Evolutionary conservation across 2,113 vertebrate species (phyloP).

Genomic region (Rafetus swinhoei): DNA sequence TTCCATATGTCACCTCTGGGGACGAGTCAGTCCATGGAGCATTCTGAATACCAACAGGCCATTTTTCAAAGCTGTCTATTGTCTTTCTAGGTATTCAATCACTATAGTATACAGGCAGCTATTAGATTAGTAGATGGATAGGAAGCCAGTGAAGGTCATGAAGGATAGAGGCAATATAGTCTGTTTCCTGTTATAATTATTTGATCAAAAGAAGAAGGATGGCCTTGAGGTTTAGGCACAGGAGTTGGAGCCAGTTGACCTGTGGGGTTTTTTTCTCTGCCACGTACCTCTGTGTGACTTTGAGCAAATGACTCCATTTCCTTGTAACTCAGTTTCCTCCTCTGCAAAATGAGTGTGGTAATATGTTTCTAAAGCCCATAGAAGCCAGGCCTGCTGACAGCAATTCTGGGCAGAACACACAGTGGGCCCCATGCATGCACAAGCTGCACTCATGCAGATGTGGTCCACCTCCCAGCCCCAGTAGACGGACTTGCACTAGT

Average conservation of each 20-base stretch:
- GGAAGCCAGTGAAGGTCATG: neutral
- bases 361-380: neutral
- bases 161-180: neutral
- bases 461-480: no score
- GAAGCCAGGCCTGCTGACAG: neutral
- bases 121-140: no score
- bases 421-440: no score
- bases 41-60: no score
- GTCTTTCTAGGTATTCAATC: no score
- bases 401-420: no score
- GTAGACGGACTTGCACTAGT: neutral
- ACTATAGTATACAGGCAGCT: no score
- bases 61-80: no score
- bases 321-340: neutral
- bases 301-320: neutral
- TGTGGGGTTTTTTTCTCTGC: neutral
- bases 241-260: neutral
- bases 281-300: conserved; percentile 10
- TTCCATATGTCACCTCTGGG: no score
- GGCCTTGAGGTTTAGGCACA: neutral
- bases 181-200: neutral
- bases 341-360: neutral
- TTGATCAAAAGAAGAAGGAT: neutral
- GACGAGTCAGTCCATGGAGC: no score
- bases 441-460: no score